phyloP scores from a whole-genome alignment of 2,797 vertebrate genomes.

The Coendou prehensilis region DNA sequence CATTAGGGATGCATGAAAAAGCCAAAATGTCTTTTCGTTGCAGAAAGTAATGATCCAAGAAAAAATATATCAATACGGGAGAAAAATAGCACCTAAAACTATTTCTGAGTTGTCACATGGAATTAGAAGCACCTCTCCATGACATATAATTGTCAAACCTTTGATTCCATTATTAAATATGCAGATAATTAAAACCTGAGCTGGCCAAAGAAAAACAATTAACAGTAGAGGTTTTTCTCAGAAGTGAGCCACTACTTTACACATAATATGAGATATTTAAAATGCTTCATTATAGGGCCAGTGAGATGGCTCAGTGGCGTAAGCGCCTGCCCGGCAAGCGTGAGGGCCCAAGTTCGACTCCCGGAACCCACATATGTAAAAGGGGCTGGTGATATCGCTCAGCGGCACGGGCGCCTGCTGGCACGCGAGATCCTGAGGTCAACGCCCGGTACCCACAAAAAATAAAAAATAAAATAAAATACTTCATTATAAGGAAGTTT shows the following conservation, averaged over 20 bases:
- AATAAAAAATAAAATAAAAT: too few relatives aligned
- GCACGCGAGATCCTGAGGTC: too few relatives aligned
- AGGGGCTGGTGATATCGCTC: too few relatives aligned
- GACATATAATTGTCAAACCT: conserved; percentile 65
- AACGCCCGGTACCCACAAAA: too few relatives aligned
- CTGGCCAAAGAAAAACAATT: conserved; percentile 71
- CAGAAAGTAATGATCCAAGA: conserved; percentile 81
- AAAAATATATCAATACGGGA: conserved; percentile 76
- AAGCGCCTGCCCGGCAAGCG: too few relatives aligned
- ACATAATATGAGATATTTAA: conserved; percentile 26
- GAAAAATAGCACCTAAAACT: conserved; percentile 70
- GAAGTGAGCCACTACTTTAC: conserved; percentile 17
- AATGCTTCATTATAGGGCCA: neutral
- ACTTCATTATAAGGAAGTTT: neutral
- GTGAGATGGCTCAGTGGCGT: too few relatives aligned
- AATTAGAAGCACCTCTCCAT: conserved; percentile 74
- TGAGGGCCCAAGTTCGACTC: too few relatives aligned
- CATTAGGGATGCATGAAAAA: conserved; percentile 83
- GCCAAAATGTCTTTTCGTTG: conserved; percentile 73
- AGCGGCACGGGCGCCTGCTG: too few relatives aligned
- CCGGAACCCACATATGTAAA: too few relatives aligned
- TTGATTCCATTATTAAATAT: conserved; percentile 74
- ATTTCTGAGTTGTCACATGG: conserved; percentile 77
- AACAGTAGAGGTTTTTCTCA: conserved; percentile 64
- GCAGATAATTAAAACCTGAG: conserved; percentile 67